Conservation (phyloP, 2,113 vertebrate genomes). For the Dromiciops gliroides region DNA sequence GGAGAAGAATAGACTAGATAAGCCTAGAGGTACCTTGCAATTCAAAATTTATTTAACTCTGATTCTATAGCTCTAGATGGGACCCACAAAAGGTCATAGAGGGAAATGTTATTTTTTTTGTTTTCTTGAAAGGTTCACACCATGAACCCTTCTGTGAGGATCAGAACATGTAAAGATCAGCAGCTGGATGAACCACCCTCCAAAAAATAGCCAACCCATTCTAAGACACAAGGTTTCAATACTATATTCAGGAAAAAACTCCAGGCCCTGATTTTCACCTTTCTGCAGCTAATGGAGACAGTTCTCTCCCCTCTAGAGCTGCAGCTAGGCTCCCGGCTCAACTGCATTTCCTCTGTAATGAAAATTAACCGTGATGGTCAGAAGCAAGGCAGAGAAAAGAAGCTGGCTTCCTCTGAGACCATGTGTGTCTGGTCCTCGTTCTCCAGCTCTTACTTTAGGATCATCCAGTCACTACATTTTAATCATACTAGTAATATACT, state of each 20-base stretch:
- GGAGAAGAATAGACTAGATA: not conserved
- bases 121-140: not conserved
- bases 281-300: not conserved
- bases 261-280: not conserved
- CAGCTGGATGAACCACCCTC: not conserved
- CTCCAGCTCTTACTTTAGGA: not conserved
- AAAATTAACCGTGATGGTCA: constrained; percentile 53
- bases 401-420: not conserved
- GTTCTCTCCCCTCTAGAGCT: constrained; percentile 9
- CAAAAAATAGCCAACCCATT: not conserved
- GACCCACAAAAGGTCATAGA: not conserved
- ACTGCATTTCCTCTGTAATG: constrained; percentile 60
- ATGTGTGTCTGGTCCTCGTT: not conserved
- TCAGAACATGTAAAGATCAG: not conserved
- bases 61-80: not conserved
- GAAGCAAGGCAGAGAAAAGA: not conserved
- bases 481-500: not conserved
- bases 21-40: not conserved
- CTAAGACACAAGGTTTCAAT: not conserved
- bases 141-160: not conserved
- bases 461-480: not conserved
- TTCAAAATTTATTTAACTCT: not conserved
- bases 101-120: not conserved
- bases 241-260: not conserved
- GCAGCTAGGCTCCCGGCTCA: constrained; percentile 40